Evolutionary conservation across 2,797 vertebrate species (phyloP), one percentile per base, ranked within the genome.

Genomic region (Champsocephalus gunnari): DNA sequence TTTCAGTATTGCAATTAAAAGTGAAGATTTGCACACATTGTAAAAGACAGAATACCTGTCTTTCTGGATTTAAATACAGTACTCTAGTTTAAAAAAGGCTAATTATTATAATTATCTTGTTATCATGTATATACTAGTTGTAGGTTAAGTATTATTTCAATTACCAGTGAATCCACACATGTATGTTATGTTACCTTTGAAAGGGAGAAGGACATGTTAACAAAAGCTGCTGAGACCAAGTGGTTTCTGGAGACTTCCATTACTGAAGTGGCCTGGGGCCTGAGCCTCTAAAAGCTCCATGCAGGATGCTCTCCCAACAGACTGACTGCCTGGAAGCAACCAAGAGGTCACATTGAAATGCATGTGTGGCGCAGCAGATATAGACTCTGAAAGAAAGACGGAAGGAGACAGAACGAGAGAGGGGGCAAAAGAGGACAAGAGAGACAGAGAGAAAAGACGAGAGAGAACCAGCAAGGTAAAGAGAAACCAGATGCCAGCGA

Each of bases 301-400:
- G 69, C 81, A 60, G 81, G 83, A 87, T 78, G 71, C 21, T 61
- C 66, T 84, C 80, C 84, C 83, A 74, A 81, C 79, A 83, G 83
- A 65, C 79, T 12, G 73, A 47, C 70, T 61, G 82, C 87, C 88
- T 79, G 75, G 55, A 86, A 87, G 85, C 85, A 71, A 57, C 49
- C 11, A 21, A 77, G 76, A 73, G 85, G 87, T 89, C 88, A 90
- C 84, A 80, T 83, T 87, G 84, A 90, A 91, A 86, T 69, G 78
- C 80, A 90, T 75, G 85, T 85, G 82, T 17, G 57, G 71, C 34
- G 12, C 50, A 85, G 71, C 61, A 85, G 59, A 83, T 54, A 71
- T 12, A 74, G 62, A 66, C 60, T 43, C 17, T 12, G 58, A 72
- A 65, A 68, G 32, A 57, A 44, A 41, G 43, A 81, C 16, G 44